These are phyloP conservation scores for Oryctes rhinoceros DNA, from an alignment of 1,140 invertebrate species.

Conservation along the genomic window DNA sequence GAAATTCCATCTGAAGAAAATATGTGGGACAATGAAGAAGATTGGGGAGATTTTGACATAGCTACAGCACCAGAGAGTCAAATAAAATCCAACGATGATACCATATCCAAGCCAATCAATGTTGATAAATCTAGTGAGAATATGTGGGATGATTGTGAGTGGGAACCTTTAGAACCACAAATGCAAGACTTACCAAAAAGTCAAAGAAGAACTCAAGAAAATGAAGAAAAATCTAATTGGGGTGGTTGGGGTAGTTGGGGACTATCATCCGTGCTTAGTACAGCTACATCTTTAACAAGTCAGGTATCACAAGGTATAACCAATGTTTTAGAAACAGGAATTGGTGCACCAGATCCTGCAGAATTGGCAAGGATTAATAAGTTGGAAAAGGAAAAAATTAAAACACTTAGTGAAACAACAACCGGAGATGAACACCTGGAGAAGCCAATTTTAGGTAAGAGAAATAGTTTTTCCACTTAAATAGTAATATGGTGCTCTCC, in stretches of 20 bases:
- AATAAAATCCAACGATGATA: not conserved
- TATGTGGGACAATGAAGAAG: slow-evolving; percentile 48
- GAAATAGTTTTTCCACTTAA: no score
- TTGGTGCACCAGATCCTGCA: slow-evolving; percentile 80
- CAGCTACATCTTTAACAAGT: slow-evolving; percentile 77
- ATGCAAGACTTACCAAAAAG: slow-evolving; percentile 9
- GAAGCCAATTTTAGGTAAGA: slow-evolving; percentile 18
- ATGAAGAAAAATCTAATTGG: slow-evolving; percentile 49
- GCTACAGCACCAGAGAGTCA: not conserved
- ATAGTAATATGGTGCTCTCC: no score
- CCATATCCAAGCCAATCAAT: slow-evolving; percentile 17
- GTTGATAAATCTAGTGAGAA: slow-evolving; percentile 40
- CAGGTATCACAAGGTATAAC: slow-evolving; percentile 80
- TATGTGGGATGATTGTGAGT: slow-evolving; percentile 53
- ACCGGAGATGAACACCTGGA: not conserved
- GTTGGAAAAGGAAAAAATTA: slow-evolving; percentile 52
- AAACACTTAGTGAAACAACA: slow-evolving; percentile 40
- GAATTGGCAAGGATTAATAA: slow-evolving; percentile 70
- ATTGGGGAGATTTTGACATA: slow-evolving; percentile 46
- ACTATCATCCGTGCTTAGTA: slow-evolving; percentile 75
- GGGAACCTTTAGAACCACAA: slow-evolving; percentile 51
- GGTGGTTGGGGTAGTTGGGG: slow-evolving; percentile 72
- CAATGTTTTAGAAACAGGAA: slow-evolving; percentile 78
- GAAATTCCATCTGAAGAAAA: slow-evolving; percentile 40
- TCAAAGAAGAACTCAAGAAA: not conserved